phyloP scores from a whole-genome alignment of 2,888 invertebrate species.

The Orthosia gracilis region DNA sequence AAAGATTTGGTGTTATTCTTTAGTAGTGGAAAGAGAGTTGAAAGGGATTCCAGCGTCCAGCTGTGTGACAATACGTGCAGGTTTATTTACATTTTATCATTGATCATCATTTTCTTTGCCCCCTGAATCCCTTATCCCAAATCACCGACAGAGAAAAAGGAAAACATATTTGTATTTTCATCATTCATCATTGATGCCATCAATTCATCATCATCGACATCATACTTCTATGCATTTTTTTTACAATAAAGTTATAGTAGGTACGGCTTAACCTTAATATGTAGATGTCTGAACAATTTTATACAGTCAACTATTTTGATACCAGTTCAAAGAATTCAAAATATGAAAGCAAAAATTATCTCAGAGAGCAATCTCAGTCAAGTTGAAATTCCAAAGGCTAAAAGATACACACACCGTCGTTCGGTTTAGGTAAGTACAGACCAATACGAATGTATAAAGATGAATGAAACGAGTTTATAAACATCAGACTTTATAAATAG shows the following conservation, averaged over 20 bases:
- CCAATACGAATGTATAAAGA: slow-evolving; percentile 49
- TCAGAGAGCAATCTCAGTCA: not conserved
- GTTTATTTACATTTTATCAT: not conserved
- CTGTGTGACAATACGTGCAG: not conserved
- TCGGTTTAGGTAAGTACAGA: slow-evolving; percentile 22
- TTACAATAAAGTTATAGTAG: not conserved
- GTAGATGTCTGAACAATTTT: not conserved
- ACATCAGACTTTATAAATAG: slow-evolving; percentile 62
- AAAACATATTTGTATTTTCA: not conserved
- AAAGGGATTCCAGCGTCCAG: not conserved
- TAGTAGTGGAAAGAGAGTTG: not conserved
- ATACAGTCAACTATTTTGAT: not conserved
- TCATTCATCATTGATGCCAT: not conserved
- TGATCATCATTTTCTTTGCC: not conserved
- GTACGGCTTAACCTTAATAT: not conserved
- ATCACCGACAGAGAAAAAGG: not conserved
- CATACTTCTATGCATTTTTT: slow-evolving; percentile 3
- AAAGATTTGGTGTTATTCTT: not conserved
- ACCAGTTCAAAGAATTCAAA: not conserved
- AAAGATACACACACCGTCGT: slow-evolving; percentile 17
- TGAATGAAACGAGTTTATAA: slow-evolving; percentile 66
- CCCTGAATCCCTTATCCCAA: not conserved
- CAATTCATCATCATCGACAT: not conserved
- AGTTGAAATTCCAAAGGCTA: slow-evolving; percentile 25
- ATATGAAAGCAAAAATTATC: not conserved